Percentiles rank a stretch among this genome's conserved stretches.
These are phyloP conservation scores for Ganaspis sp. DNA, from an alignment of 1,140 invertebrate species.

Conservation along the genomic window DNA sequence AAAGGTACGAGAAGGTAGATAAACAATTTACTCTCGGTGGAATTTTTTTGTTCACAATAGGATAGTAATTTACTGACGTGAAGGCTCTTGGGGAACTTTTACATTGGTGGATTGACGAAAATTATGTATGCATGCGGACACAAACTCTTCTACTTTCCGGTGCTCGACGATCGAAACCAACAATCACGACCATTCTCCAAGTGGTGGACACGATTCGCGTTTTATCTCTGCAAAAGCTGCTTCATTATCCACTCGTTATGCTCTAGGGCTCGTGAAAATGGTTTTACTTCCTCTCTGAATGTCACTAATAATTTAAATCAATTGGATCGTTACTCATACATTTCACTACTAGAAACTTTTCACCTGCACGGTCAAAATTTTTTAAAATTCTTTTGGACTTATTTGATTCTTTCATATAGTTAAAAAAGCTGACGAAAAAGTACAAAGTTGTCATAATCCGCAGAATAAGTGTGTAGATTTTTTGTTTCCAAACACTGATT, in stretches of 20 bases:
- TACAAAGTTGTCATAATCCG: too few relatives aligned
- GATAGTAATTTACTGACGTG: neutral
- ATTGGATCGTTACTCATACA: neutral
- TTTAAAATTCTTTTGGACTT: too few relatives aligned
- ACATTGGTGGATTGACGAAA: slow-evolving; percentile 3
- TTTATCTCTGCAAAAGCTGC: slow-evolving; percentile 18
- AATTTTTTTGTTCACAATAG: neutral
- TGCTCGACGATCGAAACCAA: slow-evolving; percentile 5
- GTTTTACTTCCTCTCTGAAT: slow-evolving; percentile 29
- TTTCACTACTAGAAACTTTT: too few relatives aligned
- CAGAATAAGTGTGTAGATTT: too few relatives aligned
- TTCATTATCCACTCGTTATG: slow-evolving; percentile 29
- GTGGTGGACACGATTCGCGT: slow-evolving; percentile 18
- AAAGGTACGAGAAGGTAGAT: neutral
- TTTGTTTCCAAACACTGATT: too few relatives aligned
- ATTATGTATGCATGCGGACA: slow-evolving; percentile 22
- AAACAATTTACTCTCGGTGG: neutral
- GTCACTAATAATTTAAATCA: slow-evolving; percentile 18
- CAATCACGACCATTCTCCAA: slow-evolving; percentile 22
- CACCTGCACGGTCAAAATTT: too few relatives aligned
- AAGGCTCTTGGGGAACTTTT: slow-evolving; percentile 1
- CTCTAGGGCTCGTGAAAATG: slow-evolving; percentile 24
- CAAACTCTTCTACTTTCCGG: slow-evolving; percentile 20
- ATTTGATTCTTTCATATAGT: too few relatives aligned
- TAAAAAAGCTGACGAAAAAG: too few relatives aligned